phyloP scores from a whole-genome alignment of 2,797 vertebrate species.

The Peromyscus attwateri region DNA sequence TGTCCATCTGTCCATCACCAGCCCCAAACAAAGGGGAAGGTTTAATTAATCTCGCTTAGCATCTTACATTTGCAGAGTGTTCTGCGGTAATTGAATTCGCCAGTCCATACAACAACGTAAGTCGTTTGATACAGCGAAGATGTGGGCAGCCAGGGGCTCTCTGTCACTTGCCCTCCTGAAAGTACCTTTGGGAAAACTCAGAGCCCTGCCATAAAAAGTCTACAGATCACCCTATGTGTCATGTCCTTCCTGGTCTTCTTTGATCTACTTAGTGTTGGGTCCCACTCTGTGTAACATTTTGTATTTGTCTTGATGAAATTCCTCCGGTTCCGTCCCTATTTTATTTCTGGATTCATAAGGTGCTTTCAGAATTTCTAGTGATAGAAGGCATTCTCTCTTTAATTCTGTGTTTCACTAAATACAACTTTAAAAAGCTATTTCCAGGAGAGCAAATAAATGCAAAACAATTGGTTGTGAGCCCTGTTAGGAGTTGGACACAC shows the following conservation, averaged over 20 bases:
- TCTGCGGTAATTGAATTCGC: constrained; percentile 65
- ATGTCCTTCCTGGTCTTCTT: background rate
- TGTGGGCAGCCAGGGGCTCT: constrained; percentile 2
- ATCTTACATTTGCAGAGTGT: constrained; percentile 75
- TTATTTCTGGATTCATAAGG: background rate
- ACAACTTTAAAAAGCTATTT: background rate
- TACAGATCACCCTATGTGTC: background rate
- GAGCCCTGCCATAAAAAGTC: background rate
- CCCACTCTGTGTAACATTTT: background rate
- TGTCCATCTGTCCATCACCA: constrained; percentile 53
- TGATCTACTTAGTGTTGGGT: background rate
- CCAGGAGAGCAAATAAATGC: constrained; percentile 9
- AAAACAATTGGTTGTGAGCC: background rate
- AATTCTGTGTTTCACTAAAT: constrained; percentile 41
- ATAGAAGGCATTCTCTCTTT: background rate
- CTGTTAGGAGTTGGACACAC: background rate
- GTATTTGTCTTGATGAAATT: background rate
- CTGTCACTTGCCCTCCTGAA: background rate
- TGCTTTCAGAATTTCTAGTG: background rate
- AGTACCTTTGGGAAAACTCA: background rate
- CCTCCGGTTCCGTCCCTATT: background rate
- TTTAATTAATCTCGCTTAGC: constrained; percentile 59
- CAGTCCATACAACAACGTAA: background rate
- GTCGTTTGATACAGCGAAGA: constrained; percentile 40
- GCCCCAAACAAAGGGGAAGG: constrained; percentile 46